These are phyloP conservation scores for Labia minor DNA, from an alignment of 2,888 invertebrate species.

Conservation along the genomic window DNA sequence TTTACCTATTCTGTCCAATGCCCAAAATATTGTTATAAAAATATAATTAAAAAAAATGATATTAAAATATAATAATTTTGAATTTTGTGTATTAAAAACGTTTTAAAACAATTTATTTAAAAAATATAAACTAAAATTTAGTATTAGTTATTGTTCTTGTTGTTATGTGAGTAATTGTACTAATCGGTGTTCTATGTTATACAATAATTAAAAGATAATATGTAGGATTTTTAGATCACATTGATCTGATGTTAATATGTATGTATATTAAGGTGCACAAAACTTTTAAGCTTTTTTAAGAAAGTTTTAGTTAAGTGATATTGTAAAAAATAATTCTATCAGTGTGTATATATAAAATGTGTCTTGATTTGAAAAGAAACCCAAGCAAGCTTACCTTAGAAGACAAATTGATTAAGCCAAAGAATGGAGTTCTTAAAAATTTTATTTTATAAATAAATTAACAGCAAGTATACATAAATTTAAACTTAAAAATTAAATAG, in stretches of 20 bases:
- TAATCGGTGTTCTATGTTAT: too few species aligned
- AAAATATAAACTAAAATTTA: too few species aligned
- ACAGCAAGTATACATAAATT: neutral
- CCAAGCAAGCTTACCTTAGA: conserved; percentile 4
- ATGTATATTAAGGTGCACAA: neutral
- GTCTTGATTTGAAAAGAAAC: neutral
- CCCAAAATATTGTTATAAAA: neutral
- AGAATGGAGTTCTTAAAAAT: neutral
- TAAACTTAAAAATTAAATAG: neutral
- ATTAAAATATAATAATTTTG: too few species aligned
- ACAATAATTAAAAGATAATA: too few species aligned
- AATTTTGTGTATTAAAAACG: too few species aligned
- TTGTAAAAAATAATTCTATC: too few species aligned
- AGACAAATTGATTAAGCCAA: neutral
- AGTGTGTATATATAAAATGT: too few species aligned
- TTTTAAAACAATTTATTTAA: too few species aligned
- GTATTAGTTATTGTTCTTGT: too few species aligned
- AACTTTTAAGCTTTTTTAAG: neutral
- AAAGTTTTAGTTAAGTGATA: neutral
- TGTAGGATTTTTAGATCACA: too few species aligned
- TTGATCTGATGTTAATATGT: too few species aligned
- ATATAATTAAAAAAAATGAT: neutral
- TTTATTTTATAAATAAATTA: neutral
- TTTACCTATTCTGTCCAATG: neutral
- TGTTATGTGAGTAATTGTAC: too few species aligned